These are phyloP conservation scores for Chloroceryle aenea DNA, from an alignment of 2,113 vertebrate genomes.

Conservation along the genomic window DNA sequence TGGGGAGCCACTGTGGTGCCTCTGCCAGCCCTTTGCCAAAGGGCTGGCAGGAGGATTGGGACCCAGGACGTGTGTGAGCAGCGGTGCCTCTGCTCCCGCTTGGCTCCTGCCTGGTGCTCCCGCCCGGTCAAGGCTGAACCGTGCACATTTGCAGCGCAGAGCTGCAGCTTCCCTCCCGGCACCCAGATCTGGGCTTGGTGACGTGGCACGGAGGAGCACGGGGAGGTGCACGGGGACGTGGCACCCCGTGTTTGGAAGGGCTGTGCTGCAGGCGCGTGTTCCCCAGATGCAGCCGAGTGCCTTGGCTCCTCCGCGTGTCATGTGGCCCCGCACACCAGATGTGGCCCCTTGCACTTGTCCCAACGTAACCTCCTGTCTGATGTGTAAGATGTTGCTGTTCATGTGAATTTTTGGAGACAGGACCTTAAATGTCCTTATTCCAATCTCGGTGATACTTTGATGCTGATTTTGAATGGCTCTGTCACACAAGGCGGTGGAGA, in stretches of 20 bases:
- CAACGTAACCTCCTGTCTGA: neutral
- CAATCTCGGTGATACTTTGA: neutral
- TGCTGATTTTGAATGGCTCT: neutral
- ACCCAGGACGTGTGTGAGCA: fast-evolving
- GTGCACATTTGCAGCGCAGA: fast-evolving
- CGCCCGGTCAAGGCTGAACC: neutral
- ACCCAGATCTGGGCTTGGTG: fast-evolving
- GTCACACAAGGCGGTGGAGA: neutral
- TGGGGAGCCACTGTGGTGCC: neutral
- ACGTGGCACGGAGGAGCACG: fast-evolving
- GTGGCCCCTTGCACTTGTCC: constrained; percentile 31
- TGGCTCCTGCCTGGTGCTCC: neutral
- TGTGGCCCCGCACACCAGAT: neutral
- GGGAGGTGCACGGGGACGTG: fast-evolving
- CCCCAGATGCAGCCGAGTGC: neutral
- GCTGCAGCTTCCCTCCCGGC: neutral
- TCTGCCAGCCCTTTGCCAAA: neutral
- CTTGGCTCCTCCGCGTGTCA: neutral
- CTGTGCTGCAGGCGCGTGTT: neutral
- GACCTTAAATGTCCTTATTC: neutral
- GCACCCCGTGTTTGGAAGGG: fast-evolving
- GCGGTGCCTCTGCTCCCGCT: neutral
- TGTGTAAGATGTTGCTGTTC: neutral
- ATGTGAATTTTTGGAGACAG: neutral
- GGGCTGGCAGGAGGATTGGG: neutral